A percentile compares a stretch with the other conserved stretches of the same genome.
Conservation (phyloP, 2,113 vertebrate species). For the Ondatra zibethicus region DNA sequence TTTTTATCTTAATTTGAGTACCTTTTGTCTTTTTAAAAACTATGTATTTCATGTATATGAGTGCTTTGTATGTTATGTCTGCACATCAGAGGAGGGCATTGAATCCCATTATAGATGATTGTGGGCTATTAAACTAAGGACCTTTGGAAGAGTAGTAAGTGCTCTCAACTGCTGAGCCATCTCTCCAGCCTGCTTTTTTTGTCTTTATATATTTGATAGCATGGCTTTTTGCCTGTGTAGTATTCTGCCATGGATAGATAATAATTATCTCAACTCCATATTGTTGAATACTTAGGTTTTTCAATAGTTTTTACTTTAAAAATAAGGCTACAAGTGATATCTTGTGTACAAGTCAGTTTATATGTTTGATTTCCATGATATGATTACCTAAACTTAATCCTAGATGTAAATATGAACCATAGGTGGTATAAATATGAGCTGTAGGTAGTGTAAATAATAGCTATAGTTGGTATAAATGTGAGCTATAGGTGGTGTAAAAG, state of each 20-base stretch:
- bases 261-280: conserved; percentile 1
- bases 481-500: neutral
- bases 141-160: neutral
- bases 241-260: neutral
- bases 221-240: conserved; percentile 3
- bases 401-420: neutral
- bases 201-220: conserved; percentile 38
- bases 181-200: neutral
- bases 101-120: neutral
- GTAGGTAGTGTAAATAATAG: neutral
- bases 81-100: neutral
- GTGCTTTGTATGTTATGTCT: neutral
- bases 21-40: neutral
- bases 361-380: conserved; percentile 43
- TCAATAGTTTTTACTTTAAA: conserved; percentile 25
- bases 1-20: conserved; percentile 22
- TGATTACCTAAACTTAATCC: conserved; percentile 47
- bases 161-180: neutral
- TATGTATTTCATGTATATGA: neutral
- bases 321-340: conserved; percentile 43
- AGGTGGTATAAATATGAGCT: neutral
- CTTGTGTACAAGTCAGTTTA: conserved; percentile 1
- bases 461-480: neutral
- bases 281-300: conserved; percentile 43
- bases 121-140: neutral